Evolutionary conservation across 2,797 vertebrate genomes (phyloP).

Genomic region (Hapalemur alaotrensis): DNA sequence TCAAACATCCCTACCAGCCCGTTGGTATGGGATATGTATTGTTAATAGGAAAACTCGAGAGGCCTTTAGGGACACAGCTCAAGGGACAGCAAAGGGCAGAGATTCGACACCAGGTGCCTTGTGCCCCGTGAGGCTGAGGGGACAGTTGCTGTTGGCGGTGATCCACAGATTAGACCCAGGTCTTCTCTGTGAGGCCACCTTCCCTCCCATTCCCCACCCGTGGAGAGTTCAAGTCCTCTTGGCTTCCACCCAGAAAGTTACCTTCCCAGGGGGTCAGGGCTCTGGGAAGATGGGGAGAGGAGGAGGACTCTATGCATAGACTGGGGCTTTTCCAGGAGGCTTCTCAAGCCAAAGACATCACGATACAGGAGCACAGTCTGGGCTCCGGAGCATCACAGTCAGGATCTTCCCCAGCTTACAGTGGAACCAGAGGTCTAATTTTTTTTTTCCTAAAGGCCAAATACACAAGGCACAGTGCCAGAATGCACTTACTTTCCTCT

Average conservation of each 20-base stretch:
- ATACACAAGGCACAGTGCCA: too few relatives aligned
- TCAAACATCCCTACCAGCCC: neutral
- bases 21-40: neutral
- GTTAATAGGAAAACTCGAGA: constrained; percentile 25
- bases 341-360: neutral
- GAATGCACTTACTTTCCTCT: neutral
- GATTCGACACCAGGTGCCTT: neutral
- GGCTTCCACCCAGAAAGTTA: neutral
- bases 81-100: neutral
- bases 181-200: neutral
- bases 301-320: neutral
- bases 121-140: neutral
- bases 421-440: neutral
- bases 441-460: neutral
- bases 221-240: neutral
- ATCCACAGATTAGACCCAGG: neutral
- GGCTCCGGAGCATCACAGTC: neutral
- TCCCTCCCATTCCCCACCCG: neutral
- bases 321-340: neutral
- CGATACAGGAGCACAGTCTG: neutral
- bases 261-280: neutral
- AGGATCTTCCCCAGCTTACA: neutral
- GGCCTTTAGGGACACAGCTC: neutral
- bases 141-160: neutral
- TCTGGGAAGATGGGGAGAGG: neutral